These are phyloP conservation scores for Hirtodrosophila trivittata DNA, from an alignment of 2,888 invertebrate species.

Conservation along the genomic window DNA sequence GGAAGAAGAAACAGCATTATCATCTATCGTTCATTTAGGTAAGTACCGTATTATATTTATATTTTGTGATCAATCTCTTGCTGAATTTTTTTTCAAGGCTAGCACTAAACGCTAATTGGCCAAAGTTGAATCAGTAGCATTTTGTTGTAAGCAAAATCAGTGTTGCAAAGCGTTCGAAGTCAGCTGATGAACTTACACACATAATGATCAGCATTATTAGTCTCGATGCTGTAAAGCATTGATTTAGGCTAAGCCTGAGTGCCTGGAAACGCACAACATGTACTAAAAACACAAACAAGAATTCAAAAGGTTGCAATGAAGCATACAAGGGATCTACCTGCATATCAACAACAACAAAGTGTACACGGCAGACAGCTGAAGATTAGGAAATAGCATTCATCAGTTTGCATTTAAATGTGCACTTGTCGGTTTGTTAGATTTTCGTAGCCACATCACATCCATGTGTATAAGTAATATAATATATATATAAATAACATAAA, in stretches of 20 bases:
- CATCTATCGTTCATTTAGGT: constrained; percentile 75
- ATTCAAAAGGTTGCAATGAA: constrained; percentile 12
- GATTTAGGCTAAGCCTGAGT: not conserved
- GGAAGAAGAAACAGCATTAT: constrained; percentile 66
- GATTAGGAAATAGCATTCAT: too few relatives aligned
- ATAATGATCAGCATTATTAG: constrained; percentile 13
- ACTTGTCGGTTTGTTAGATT: too few relatives aligned
- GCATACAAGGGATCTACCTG: constrained; percentile 12
- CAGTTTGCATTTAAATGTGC: too few relatives aligned
- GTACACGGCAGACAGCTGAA: too few relatives aligned
- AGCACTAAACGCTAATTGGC: constrained; percentile 43
- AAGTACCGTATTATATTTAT: constrained; percentile 34
- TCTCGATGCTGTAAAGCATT: constrained; percentile 9
- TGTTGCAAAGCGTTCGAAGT: constrained; percentile 52
- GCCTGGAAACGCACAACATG: constrained; percentile 10
- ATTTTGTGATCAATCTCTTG: constrained; percentile 6
- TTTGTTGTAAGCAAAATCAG: constrained; percentile 59
- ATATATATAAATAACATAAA: too few relatives aligned
- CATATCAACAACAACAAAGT: constrained; percentile 15
- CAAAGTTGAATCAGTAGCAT: constrained; percentile 32
- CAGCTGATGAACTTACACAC: constrained; percentile 65
- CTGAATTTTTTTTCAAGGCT: constrained; percentile 44
- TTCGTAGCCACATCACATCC: too few relatives aligned
- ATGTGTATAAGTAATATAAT: too few relatives aligned
- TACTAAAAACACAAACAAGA: constrained; percentile 4